Base-by-base conservation (phyloP, 2,888 invertebrate species). In the Hydropsyche betteni region DNA sequence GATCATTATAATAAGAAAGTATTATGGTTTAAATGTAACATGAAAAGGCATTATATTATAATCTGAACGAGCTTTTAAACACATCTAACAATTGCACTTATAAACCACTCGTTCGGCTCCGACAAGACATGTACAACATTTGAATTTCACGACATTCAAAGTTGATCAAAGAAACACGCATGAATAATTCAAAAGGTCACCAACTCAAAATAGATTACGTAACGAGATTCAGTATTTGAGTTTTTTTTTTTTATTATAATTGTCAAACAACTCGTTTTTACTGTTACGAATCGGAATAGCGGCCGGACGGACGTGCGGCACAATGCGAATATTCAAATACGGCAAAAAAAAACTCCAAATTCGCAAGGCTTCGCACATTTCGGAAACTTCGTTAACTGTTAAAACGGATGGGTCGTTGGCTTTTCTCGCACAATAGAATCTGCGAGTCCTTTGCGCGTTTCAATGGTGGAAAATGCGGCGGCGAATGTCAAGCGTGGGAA, bases 181-280 rank as follows among this genome's bases (percentile, higher is more conserved):
- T 64, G 64, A 64, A 64, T 64, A 36, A 64, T 64, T 64, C 64
- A 64, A 64, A 64, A 64, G 64, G 64, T 64, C 36, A 64, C 36
- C 58, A 58, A 36, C 36, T 64, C 12, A 64, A 36, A 36, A 64
- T 64, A 64, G 10, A 64, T 64, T 64, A n/a, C 64, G 64, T 64
- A 64, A 64, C 36, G 34, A 64, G 34, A 64, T 61, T 33, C 34
- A 16, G 10, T 33, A 55, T 14, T 16, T n/a, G 55, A 55, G 55
- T 12, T 55, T n/a, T 16, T 55, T 53, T 53, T 53, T 14, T 55
- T 55, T n/a, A 55, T 55, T 10, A 55, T 55, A 55, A 55, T 55
- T 14, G n/a, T n/a, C 12, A 8, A 8, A 58, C 24, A 24, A 58
- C 58, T 58, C 14, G 58, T 58, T 58, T 58, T 14, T 58, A 58